Evolutionary conservation across 1,140 invertebrate genomes (phyloP).

Genomic region (Trachelipus rathkii): DNA sequence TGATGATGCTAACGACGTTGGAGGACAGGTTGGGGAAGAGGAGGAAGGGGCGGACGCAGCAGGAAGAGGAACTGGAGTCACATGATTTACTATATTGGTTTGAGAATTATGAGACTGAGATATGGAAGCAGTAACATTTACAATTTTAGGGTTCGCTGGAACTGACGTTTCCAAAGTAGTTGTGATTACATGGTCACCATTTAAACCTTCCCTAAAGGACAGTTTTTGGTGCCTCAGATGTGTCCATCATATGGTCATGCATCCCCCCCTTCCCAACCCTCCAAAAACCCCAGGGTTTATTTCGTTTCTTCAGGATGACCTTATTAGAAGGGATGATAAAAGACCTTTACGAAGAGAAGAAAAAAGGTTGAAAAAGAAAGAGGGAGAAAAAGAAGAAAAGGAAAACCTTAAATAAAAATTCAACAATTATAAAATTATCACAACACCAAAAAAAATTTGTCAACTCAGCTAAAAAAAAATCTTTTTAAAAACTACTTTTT

Average conservation of each 20-base stretch:
- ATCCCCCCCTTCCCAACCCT: conserved; percentile 3
- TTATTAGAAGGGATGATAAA: no score
- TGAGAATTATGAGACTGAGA: neutral
- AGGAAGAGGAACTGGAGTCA: neutral
- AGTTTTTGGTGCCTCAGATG: neutral
- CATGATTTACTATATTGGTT: neutral
- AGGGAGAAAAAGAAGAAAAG: no score
- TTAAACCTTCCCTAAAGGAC: neutral
- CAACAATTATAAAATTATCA: no score
- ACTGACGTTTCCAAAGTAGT: neutral
- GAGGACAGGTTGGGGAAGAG: neutral
- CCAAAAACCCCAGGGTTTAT: neutral
- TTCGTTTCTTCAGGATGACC: conserved; percentile 2
- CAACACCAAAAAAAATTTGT: no score
- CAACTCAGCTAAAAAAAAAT: no score
- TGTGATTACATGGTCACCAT: neutral
- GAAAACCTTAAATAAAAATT: no score
- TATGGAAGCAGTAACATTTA: neutral
- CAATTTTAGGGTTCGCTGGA: neutral
- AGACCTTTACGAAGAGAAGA: no score
- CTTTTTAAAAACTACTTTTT: no score
- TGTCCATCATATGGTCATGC: conserved; percentile 7
- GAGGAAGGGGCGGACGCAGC: neutral
- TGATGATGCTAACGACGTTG: neutral
- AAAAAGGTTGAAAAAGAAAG: no score